Evolutionary conservation across 2,113 vertebrate species (phyloP).

Genomic region (Rhizomys pruinosus): DNA sequence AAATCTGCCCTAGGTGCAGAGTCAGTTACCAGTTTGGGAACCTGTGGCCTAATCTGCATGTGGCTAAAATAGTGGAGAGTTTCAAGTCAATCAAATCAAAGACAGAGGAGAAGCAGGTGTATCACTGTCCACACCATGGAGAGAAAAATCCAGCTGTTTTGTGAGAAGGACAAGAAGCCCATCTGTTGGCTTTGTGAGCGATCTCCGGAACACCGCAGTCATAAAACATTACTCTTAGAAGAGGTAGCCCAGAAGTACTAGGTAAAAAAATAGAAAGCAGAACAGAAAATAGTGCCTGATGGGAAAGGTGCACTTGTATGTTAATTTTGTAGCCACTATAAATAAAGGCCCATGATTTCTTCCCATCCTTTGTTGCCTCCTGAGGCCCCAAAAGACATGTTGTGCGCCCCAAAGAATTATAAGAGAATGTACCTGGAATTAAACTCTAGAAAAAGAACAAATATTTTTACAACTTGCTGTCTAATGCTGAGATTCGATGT

Average conservation of each 20-base stretch:
- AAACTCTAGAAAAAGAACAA: too few relatives aligned
- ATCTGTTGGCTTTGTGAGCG: slow-evolving; percentile 89
- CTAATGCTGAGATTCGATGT: too few relatives aligned
- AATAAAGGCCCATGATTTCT: too few relatives aligned
- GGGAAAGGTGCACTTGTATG: not conserved
- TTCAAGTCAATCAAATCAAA: slow-evolving; percentile 71
- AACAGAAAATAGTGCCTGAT: not conserved
- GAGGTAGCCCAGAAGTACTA: slow-evolving; percentile 85
- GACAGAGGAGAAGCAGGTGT: not conserved
- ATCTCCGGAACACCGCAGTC: slow-evolving; percentile 86
- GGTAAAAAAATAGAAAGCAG: slow-evolving; percentile 75
- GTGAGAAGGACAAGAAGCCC: slow-evolving; percentile 85
- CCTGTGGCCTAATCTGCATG: slow-evolving; percentile 50
- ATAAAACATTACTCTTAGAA: slow-evolving; percentile 85
- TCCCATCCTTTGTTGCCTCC: too few relatives aligned
- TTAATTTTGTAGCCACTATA: not conserved
- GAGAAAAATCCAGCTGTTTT: slow-evolving; percentile 90
- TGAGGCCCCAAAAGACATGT: not conserved
- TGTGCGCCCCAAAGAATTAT: not conserved
- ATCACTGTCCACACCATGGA: slow-evolving; percentile 84
- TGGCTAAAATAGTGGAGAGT: slow-evolving; percentile 87
- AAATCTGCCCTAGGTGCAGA: slow-evolving; percentile 62
- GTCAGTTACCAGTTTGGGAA: not conserved
- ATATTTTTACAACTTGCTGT: too few relatives aligned
- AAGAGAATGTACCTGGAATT: not conserved